Conservation (phyloP, 2,888 invertebrate genomes). For the Tetheella fluctuosa region DNA sequence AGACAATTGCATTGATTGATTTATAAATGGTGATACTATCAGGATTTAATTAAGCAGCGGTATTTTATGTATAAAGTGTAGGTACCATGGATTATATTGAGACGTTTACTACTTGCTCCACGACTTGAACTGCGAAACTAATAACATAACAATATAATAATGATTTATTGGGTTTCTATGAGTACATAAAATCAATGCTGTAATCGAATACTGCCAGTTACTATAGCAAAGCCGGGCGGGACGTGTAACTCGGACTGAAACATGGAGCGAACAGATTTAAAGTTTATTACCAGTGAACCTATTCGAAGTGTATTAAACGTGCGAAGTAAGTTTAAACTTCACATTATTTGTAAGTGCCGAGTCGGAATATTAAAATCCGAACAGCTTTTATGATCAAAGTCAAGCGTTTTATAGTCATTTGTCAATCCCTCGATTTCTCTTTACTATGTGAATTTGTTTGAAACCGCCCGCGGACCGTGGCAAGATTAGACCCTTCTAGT, state of each 20-base stretch:
- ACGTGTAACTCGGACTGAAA: neutral
- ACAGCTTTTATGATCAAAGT: neutral
- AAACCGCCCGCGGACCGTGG: neutral
- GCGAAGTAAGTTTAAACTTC: neutral
- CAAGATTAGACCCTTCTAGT: neutral
- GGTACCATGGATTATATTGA: too few species aligned
- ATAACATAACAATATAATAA: too few species aligned
- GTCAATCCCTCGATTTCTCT: neutral
- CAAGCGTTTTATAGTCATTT: neutral
- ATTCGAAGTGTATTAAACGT: constrained; percentile 1
- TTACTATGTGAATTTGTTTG: neutral
- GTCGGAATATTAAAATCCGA: neutral
- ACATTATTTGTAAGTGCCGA: neutral
- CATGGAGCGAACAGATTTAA: neutral
- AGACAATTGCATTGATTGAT: too few species aligned
- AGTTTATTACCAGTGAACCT: neutral
- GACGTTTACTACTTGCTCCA: too few species aligned
- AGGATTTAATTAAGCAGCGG: too few species aligned
- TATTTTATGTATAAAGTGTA: too few species aligned
- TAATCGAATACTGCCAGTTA: neutral
- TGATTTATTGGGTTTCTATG: too few species aligned
- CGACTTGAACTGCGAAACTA: too few species aligned
- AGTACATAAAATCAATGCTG: too few species aligned
- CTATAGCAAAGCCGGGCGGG: neutral
- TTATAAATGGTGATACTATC: too few species aligned